These are phyloP conservation scores for Luehdorfia chinensis DNA, from an alignment of 1,140 invertebrate species.

Conservation along the genomic window DNA sequence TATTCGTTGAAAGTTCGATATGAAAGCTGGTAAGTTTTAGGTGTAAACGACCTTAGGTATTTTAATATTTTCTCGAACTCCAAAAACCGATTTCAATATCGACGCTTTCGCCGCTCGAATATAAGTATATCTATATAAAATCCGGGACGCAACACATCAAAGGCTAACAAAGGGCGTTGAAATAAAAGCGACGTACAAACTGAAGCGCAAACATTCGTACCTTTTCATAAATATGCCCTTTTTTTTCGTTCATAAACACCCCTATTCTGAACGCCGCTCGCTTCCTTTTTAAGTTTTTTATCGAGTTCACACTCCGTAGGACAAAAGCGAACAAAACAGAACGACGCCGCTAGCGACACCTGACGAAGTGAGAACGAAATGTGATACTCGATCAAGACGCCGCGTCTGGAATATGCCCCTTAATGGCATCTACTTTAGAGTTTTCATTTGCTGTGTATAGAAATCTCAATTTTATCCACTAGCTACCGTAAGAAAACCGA, in stretches of 20 bases:
- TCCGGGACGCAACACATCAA: conserved; percentile 32
- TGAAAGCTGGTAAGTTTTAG: conserved; percentile 8
- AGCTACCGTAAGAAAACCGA: conserved; percentile 15
- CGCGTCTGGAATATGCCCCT: not conserved
- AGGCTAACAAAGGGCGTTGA: conserved; percentile 33
- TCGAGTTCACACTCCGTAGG: conserved; percentile 66
- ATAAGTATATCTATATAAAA: conserved; percentile 23
- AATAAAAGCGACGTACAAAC: conserved; percentile 23
- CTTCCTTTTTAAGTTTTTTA: conserved; percentile 61
- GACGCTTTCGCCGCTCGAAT: not conserved
- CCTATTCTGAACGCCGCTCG: conserved; percentile 49
- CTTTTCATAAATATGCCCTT: conserved; percentile 24
- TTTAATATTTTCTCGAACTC: conserved; percentile 17
- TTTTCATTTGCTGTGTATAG: conserved; percentile 1
- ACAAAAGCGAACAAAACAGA: conserved; percentile 66
- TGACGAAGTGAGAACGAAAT: conserved; percentile 70
- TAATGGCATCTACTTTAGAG: not conserved
- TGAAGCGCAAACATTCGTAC: conserved; percentile 40
- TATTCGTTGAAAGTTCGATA: conserved; percentile 5
- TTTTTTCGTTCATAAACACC: conserved; percentile 41
- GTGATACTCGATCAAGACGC: conserved; percentile 45
- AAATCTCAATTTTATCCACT: conserved; percentile 13
- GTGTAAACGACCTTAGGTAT: not conserved
- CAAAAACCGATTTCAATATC: conserved; percentile 21
- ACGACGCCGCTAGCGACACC: conserved; percentile 65